Evolutionary conservation across 2,888 invertebrate species (phyloP), one percentile per base, ranked within the genome.

Genomic region (Pristionchus maxplancki): DNA sequence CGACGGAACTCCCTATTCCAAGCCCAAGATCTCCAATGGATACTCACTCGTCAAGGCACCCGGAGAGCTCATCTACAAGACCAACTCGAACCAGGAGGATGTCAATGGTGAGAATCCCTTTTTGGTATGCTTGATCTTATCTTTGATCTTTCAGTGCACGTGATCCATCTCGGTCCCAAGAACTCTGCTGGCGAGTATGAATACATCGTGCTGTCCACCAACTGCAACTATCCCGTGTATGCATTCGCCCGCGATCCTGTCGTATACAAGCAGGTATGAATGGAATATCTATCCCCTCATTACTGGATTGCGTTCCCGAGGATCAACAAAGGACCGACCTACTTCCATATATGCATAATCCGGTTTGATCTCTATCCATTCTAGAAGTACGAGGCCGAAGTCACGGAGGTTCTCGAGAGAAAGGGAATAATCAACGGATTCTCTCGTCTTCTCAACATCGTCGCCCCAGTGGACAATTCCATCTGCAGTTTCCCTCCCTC

Each of bases 161-260:
- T 95, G 37, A 91, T 95, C 58, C 91, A 91, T 88, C 91, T 91
- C 74, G 95, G 95, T 67, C 95, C 95, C 31, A 88, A 91, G 40
- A 94, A 94, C 89, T 74, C 88, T 48, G 90, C 92, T 48, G 92
- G 92, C 81, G 92, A 94, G 89, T 95, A 95, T 90, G 95, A 95
- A 87, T 95, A 94, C 89, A 92, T 92, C n/a, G 91, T 95, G 1
- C 90, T 95, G 91, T 93, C 93, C 17, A 94, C 94, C 74, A 95
- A 95, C 92, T 95, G 95, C 92, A 95, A 95, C 90, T 95, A 92
- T 88, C 94, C 94, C 37, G 89, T 94, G 62, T 94, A 95, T 91
- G 95, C 94, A 24, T 94, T 94, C 89, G 94, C 95, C 40, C 89
- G 95, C 40, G 95, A 95, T 89, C 93, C 95, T 11, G 91, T 93